Conservation (phyloP, 2,888 invertebrate species). For the Sepiola atlantica region DNA sequence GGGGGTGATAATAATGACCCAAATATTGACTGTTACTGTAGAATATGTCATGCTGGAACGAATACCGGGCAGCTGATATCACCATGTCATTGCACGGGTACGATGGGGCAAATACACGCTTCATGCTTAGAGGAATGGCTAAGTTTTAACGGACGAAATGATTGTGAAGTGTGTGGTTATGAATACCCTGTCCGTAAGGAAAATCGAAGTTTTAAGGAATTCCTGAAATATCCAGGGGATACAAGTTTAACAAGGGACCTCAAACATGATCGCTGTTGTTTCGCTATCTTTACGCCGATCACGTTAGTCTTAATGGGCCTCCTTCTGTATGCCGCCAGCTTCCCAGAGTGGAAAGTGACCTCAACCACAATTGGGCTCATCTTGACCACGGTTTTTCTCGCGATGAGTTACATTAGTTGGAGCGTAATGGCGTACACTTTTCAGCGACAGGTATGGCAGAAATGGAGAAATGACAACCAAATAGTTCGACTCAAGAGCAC, state of each 20-base stretch:
- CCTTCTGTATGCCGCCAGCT: not conserved
- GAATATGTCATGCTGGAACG: not conserved
- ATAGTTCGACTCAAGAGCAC: not conserved
- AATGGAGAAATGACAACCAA: not conserved
- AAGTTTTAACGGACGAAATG: not conserved
- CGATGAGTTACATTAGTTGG: not conserved
- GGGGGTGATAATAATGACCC: not conserved
- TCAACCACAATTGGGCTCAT: not conserved
- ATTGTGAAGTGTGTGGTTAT: not conserved
- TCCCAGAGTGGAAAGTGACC: not conserved
- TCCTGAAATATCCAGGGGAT: not conserved
- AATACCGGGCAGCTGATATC: not conserved
- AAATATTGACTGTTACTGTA: not conserved
- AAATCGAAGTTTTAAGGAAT: not conserved
- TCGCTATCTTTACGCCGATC: not conserved
- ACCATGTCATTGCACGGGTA: not conserved
- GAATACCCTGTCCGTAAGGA: not conserved
- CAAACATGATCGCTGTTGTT: not conserved
- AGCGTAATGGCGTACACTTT: not conserved
- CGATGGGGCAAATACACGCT: not conserved
- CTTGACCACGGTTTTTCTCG: not conserved
- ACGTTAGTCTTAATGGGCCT: not conserved
- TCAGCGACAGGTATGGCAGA: not conserved
- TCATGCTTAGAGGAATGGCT: not conserved
- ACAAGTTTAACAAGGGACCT: not conserved